Base-by-base conservation (phyloP, 2,797 vertebrate genomes). In the Artibeus jamaicensis region DNA sequence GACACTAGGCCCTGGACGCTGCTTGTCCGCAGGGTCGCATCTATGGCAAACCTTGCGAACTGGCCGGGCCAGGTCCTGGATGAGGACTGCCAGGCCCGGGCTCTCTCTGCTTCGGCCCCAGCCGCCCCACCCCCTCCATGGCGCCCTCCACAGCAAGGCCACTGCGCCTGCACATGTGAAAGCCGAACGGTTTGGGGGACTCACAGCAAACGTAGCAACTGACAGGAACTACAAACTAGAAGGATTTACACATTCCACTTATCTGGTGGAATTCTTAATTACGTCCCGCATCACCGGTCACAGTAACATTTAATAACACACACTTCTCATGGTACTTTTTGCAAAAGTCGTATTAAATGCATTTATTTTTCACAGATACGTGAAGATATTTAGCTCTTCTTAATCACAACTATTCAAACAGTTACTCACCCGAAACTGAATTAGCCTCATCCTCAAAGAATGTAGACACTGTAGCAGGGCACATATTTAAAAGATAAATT, bases 101-200 rank as follows among this genome's bases (percentile, higher is more conserved):
- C 57, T 29, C 16, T 74, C 71, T 46, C 26, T 32, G 42, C 71
- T 18, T 32, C 42, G 46, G 29, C 26, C 15, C 39, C 71, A 29
- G 26, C 2, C 7, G 12, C 3, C 10, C 2, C 10, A 32, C 3
- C 15, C 34, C 16, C 18, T 3, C 2, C 15, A 0, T 0, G 9
- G 24, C 9, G 44, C 11, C 14, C 53, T 62, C 4, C 2, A 50
- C 14, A 22, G 48, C 26, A 50, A 24, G 24, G 18, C 68, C 9
- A 1, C 1, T 5, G 32, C 9, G 3, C 10, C 8, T 50, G 42
- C 50, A 0, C 9, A 14, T 19, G 44, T 26, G 46, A 67, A 62
- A 67, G n/a, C 5, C 32, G 44, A 18, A n/a, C 24, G 34, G 85
- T 73, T 76, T 14, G 37, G 32, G 86, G 24, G 83, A 39, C 46